Percentiles rank a stretch among this genome's conserved stretches.
phyloP scores from a whole-genome alignment of 2,113 vertebrate genomes.

The Gallinago undulata region DNA sequence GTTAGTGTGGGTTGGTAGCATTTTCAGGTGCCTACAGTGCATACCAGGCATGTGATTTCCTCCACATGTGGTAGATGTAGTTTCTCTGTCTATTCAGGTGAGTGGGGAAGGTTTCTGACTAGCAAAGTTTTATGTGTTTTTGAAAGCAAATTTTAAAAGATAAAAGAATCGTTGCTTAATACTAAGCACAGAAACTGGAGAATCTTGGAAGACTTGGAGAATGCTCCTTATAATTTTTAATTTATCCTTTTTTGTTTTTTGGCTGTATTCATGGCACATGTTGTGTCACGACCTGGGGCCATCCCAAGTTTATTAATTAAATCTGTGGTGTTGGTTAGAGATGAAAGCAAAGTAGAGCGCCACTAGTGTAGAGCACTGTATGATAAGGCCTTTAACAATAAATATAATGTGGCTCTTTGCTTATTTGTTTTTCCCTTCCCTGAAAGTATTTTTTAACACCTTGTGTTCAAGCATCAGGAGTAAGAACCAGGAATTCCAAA shows the following conservation, averaged over 20 bases:
- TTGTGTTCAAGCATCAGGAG: background rate
- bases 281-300: background rate
- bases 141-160: background rate
- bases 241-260: background rate
- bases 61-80: accelerated
- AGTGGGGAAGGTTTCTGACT: background rate
- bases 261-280: no score
- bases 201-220: background rate
- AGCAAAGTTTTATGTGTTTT: background rate
- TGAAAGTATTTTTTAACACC: background rate
- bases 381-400: background rate
- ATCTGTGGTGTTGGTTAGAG: background rate
- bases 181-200: background rate
- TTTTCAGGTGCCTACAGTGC: background rate
- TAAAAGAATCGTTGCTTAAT: background rate
- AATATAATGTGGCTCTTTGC: background rate
- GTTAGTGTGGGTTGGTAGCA: background rate
- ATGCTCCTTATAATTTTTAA: background rate
- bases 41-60: background rate
- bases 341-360: background rate
- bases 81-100: accelerated
- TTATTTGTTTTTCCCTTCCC: background rate
- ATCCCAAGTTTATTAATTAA: background rate
- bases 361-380: background rate
- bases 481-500: background rate